Evolutionary conservation across 2,113 vertebrate species (phyloP), one percentile per base, ranked within the genome.

Genomic region (Hucho hucho): DNA sequence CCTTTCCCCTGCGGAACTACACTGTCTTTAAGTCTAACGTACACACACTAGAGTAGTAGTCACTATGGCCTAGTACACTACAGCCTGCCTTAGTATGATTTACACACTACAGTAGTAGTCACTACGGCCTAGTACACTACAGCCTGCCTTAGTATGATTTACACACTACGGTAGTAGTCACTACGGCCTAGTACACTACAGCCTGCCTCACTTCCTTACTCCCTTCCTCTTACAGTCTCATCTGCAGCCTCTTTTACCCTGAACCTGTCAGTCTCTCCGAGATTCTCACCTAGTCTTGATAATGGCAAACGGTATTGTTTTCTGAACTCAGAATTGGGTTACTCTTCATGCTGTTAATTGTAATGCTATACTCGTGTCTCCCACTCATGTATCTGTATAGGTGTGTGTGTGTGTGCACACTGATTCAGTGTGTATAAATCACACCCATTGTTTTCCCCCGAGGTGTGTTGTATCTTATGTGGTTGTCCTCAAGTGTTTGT

Each of bases 131-230:
- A 4, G 53, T 20, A 18, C 53, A 4, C 53, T 20, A 20, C 4
- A 58, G 1, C 53, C 53, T 18, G 53, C 53, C 3, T 58, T n/a
- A n/a, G n/a, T n/a, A n/a, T n/a, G n/a, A n/a, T 28, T 0, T 3
- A 28, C 28, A 28, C 28, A 28, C 28, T 28, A 28, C 28, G 3
- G 28, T 2, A 46, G 43, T 46, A 6, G 43, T 46, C 43, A 46
- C 28, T 28, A 28, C 28, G 2, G 47, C 47, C 47, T 49, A 9
- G 47, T 49, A 12, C 47, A 12, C 47, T 14, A 49, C 47, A 49
- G 47, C 53, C 53, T 56, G 53, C 53, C 53, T 59, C 20, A 59
- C 56, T 6, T n/a, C 63, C 77, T 67, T 77, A 53, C 58, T 61
- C 58, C 5, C 58, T 20, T 3, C 18, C 53, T 56, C 53, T 18